Conservation (phyloP, 1,140 invertebrate species). For the Diprion similis region DNA sequence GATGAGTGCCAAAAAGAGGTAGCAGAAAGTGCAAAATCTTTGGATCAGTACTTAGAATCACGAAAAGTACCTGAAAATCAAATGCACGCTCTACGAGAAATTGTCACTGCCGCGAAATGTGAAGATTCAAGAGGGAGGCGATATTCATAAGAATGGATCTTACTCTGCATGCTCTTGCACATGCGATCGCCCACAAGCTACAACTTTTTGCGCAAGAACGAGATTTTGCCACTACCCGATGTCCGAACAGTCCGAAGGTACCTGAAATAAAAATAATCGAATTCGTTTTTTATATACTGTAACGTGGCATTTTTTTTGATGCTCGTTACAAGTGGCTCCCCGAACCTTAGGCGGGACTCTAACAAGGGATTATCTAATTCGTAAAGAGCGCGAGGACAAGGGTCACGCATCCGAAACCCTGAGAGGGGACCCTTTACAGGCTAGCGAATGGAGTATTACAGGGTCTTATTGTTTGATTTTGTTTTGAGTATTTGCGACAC, state of each 20-base stretch:
- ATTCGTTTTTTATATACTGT: too few relatives aligned
- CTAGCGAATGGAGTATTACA: too few relatives aligned
- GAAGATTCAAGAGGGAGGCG: constrained; percentile 17
- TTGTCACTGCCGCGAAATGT: constrained; percentile 19
- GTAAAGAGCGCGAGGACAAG: too few relatives aligned
- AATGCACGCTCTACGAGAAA: constrained; percentile 20
- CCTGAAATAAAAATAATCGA: too few relatives aligned
- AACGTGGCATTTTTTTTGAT: constrained; percentile 7
- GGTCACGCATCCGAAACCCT: too few relatives aligned
- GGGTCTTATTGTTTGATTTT: too few relatives aligned
- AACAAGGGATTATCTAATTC: too few relatives aligned
- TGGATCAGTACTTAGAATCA: too few relatives aligned
- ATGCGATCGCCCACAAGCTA: constrained; percentile 23
- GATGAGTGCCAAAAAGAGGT: not conserved
- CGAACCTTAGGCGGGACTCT: too few relatives aligned
- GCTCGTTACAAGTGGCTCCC: too few relatives aligned
- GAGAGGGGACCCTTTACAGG: too few relatives aligned
- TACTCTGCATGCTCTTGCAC: constrained; percentile 28
- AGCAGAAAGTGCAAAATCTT: not conserved
- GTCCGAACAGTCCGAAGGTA: constrained; percentile 25
- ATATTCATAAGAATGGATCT: constrained; percentile 27
- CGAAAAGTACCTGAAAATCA: constrained; percentile 3
- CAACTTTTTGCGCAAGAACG: constrained; percentile 19
- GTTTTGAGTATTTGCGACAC: too few relatives aligned
- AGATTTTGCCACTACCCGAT: constrained; percentile 24